Evolutionary conservation across 2,888 invertebrate genomes (phyloP).

Genomic region (Dioctria linearis): DNA sequence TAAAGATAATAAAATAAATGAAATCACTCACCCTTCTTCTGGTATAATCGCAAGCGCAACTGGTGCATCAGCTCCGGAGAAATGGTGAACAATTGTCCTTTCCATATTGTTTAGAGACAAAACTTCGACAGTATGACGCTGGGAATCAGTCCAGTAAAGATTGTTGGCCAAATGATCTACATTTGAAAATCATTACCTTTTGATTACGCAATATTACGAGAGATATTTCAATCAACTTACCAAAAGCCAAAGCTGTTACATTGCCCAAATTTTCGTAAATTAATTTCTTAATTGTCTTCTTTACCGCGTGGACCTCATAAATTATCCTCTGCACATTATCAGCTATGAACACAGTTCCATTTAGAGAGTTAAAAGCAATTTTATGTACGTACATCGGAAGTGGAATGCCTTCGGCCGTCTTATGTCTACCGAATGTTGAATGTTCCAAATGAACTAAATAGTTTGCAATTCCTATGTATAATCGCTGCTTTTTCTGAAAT

Average conservation of each 20-base stretch:
- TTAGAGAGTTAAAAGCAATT: slow-evolving; percentile 77
- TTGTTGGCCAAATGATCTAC: slow-evolving; percentile 81
- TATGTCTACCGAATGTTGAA: slow-evolving; percentile 78
- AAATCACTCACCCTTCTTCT: slow-evolving; percentile 64
- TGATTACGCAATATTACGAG: not conserved
- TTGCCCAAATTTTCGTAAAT: slow-evolving; percentile 71
- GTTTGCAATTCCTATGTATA: slow-evolving; percentile 73
- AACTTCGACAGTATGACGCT: slow-evolving; percentile 77
- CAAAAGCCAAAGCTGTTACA: slow-evolving; percentile 75
- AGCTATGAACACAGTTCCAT: slow-evolving; percentile 73
- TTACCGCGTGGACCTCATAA: slow-evolving; percentile 67
- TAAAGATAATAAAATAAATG: too few relatives aligned
- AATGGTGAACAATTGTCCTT: slow-evolving; percentile 76
- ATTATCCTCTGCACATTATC: slow-evolving; percentile 73
- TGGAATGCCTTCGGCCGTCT: slow-evolving; percentile 71
- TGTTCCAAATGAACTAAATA: slow-evolving; percentile 77
- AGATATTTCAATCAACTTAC: slow-evolving; percentile 65
- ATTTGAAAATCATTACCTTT: slow-evolving; percentile 38
- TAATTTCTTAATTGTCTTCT: slow-evolving; percentile 64
- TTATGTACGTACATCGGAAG: slow-evolving; percentile 75
- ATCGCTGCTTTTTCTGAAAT: slow-evolving; percentile 68
- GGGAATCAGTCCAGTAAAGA: slow-evolving; percentile 81
- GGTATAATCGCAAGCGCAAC: slow-evolving; percentile 78
- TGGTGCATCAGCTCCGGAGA: slow-evolving; percentile 76
- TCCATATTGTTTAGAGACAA: slow-evolving; percentile 75